Conservation (phyloP, 2,113 vertebrate species). For the Pelodiscus sinensis region DNA sequence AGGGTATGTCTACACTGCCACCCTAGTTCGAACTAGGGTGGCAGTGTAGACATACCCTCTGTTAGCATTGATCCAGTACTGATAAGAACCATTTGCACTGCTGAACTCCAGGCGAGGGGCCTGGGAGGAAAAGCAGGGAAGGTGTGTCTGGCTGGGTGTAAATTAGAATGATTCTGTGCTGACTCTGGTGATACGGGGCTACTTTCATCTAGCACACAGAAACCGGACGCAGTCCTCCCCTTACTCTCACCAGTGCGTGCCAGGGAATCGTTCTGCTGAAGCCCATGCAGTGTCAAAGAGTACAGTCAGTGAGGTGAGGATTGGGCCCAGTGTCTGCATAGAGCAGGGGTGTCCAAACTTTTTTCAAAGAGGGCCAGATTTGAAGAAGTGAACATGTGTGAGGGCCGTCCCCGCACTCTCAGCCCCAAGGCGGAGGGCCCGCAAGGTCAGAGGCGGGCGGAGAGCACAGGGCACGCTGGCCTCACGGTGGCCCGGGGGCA, state of each 20-base stretch:
- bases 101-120: constrained; percentile 26
- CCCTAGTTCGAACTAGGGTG: no score
- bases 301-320: constrained; percentile 40
- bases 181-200: neutral
- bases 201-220: neutral
- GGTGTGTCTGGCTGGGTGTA: constrained; percentile 39
- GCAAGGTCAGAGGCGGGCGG: no score
- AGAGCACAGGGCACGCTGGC: no score
- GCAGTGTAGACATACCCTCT: no score
- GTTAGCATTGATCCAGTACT: neutral
- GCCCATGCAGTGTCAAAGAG: constrained; percentile 16
- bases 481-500: no score
- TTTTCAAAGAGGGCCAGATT: no score
- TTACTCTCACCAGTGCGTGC: neutral
- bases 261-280: constrained; percentile 20
- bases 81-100: neutral
- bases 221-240: neutral
- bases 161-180: neutral
- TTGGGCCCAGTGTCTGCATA: constrained; percentile 62
- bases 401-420: no score
- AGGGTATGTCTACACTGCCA: no score
- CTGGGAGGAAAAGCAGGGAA: neutral
- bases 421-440: no score
- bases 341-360: no score
- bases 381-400: no score